A percentile compares a stretch with the other conserved stretches of the same genome.
Evolutionary conservation across 2,113 vertebrate species (phyloP).

Genomic region (Illadopsis cleaveri): DNA sequence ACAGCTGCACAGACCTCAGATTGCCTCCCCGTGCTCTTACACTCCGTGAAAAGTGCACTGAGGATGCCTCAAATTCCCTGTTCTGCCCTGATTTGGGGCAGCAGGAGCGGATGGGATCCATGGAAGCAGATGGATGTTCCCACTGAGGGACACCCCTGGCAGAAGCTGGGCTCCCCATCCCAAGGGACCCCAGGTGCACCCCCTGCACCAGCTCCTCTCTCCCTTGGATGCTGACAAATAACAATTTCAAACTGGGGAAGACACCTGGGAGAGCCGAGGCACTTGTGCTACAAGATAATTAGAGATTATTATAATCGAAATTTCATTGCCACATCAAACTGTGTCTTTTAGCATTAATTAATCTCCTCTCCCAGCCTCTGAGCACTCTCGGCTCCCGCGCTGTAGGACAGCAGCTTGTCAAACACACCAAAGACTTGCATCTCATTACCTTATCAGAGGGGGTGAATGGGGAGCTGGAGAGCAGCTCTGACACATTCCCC

Average conservation of each 20-base stretch:
- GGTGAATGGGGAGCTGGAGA: neutral
- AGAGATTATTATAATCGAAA: conserved; percentile 81
- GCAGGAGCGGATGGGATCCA: fast-evolving
- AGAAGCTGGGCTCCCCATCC: neutral
- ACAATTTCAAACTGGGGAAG: conserved; percentile 67
- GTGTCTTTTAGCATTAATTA: conserved; percentile 82
- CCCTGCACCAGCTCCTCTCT: neutral
- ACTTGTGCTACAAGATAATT: conserved; percentile 77
- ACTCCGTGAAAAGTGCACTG: fast-evolving
- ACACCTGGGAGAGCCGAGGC: conserved; percentile 70
- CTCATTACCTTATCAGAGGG: conserved; percentile 68
- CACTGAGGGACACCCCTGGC: neutral
- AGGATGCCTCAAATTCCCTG: fast-evolving
- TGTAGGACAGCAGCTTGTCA: conserved; percentile 72
- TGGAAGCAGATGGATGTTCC: neutral
- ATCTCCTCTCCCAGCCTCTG: conserved; percentile 71
- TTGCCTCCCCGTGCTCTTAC: fast-evolving
- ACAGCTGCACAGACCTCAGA: neutral
- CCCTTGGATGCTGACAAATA: conserved; percentile 20
- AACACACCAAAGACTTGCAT: conserved; percentile 56
- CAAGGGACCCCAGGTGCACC: neutral
- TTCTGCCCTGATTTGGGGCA: neutral
- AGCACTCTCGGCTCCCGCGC: conserved; percentile 44
- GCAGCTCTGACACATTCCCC: neutral
- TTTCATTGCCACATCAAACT: conserved; percentile 80